Evolutionary conservation across 2,888 invertebrate species (phyloP).

Genomic region (Palloptera scutellata): DNA sequence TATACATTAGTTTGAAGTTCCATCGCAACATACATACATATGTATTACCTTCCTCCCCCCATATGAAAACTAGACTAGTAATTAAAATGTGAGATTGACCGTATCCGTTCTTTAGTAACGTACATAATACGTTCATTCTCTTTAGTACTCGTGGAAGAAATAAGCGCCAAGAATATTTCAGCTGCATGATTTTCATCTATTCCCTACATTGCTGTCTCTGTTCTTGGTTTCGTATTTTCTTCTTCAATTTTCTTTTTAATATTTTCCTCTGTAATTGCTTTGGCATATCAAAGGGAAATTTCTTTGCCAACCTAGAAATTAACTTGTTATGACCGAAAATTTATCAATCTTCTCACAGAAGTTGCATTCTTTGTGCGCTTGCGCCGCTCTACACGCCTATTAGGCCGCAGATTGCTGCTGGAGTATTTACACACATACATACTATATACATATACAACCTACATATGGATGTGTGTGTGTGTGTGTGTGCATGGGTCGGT

Average conservation of each 20-base stretch:
- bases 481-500: conserved; percentile 5
- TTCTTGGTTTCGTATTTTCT: no score
- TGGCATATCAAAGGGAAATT: not conserved
- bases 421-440: not conserved
- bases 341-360: conserved; percentile 32
- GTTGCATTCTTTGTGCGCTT: conserved; percentile 14
- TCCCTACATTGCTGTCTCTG: no score
- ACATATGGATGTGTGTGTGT: conserved; percentile 15
- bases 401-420: not conserved
- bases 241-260: no score
- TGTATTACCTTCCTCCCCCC: conserved; percentile 7
- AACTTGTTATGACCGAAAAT: conserved; percentile 34
- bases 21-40: no score
- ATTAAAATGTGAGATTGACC: conserved; percentile 24
- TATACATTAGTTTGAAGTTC: no score
- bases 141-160: not conserved
- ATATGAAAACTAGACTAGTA: conserved; percentile 13
- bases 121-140: not conserved
- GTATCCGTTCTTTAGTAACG: conserved; percentile 17
- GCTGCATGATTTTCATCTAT: conserved; percentile 3
- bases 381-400: conserved; percentile 22
- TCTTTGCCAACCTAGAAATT: conserved; percentile 26
- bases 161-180: conserved; percentile 7
- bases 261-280: no score
- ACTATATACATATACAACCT: not conserved